Conservation (phyloP, 2,888 invertebrate species). For the Emmelina monodactyla region DNA sequence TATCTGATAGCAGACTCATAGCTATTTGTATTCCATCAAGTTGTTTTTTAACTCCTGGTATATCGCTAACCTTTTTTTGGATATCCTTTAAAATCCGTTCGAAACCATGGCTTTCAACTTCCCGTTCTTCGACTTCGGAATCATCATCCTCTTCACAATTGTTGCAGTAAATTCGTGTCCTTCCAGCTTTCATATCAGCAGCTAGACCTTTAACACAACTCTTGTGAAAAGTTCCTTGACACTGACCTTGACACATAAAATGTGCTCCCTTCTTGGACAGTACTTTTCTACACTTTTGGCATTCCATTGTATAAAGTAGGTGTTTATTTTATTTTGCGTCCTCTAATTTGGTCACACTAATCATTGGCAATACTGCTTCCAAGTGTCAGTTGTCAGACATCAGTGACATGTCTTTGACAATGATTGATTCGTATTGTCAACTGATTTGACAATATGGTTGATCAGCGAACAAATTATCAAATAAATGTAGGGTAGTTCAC, state of each 20-base stretch:
- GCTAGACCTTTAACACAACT: conserved; percentile 12
- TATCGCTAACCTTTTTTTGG: conserved; percentile 10
- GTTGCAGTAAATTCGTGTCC: conserved; percentile 8
- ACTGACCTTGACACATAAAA: conserved; percentile 9
- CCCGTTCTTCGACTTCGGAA: conserved; percentile 5
- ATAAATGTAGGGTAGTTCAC: too few relatives aligned
- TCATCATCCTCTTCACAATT: conserved; percentile 13
- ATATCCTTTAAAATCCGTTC: conserved; percentile 12
- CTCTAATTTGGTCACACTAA: too few relatives aligned
- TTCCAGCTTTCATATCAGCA: conserved; percentile 9
- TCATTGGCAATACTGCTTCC: too few relatives aligned
- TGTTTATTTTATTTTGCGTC: too few relatives aligned
- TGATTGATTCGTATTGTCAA: background rate
- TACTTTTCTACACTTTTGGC: conserved; percentile 7
- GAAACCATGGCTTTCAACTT: too few relatives aligned
- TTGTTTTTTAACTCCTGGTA: conserved; percentile 10
- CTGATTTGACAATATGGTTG: too few relatives aligned
- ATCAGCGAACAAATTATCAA: too few relatives aligned
- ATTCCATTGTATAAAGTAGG: conserved; percentile 7
- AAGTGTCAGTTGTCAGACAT: too few relatives aligned
- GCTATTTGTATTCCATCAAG: conserved; percentile 5
- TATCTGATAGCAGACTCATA: conserved; percentile 9
- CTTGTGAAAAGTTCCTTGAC: conserved; percentile 11
- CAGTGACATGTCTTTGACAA: too few relatives aligned
- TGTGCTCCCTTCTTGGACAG: conserved; percentile 10